Conservation (phyloP, 2,888 invertebrate genomes). For the Strigamia crassipes region DNA sequence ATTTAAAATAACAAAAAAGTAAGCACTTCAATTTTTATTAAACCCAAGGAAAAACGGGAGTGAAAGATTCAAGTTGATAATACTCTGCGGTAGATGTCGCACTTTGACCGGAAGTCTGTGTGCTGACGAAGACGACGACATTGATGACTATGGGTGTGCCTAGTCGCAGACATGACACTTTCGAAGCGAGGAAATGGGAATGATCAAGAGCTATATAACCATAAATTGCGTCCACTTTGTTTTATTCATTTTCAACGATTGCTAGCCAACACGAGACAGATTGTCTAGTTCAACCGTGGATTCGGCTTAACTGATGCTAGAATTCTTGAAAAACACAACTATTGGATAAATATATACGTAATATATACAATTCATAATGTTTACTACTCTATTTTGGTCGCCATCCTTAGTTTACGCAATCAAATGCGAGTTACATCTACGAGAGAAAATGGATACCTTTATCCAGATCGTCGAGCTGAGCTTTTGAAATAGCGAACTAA, state of each 20-base stretch:
- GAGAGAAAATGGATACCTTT: too few species aligned
- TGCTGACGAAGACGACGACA: conserved; percentile 26
- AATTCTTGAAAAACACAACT: background rate
- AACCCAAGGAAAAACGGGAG: background rate
- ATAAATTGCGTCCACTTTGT: background rate
- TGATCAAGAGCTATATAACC: conserved; percentile 3
- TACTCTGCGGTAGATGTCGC: conserved; percentile 23
- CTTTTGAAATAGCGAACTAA: background rate
- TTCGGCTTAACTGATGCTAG: background rate
- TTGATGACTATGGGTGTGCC: conserved; percentile 17
- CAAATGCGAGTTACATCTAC: too few species aligned
- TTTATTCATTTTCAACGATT: background rate
- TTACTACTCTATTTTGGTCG: background rate
- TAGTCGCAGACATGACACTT: background rate
- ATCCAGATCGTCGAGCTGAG: too few species aligned
- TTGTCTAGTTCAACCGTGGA: background rate
- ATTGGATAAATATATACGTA: too few species aligned
- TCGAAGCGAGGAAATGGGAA: background rate
- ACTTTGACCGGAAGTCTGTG: background rate
- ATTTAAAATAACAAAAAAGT: background rate
- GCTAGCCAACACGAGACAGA: background rate
- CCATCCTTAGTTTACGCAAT: background rate
- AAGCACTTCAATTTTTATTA: too few species aligned
- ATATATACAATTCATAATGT: background rate
- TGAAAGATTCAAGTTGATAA: background rate